Evolutionary conservation across 2,113 vertebrate species (phyloP).

Genomic region (Cebidichthys violaceus): DNA sequence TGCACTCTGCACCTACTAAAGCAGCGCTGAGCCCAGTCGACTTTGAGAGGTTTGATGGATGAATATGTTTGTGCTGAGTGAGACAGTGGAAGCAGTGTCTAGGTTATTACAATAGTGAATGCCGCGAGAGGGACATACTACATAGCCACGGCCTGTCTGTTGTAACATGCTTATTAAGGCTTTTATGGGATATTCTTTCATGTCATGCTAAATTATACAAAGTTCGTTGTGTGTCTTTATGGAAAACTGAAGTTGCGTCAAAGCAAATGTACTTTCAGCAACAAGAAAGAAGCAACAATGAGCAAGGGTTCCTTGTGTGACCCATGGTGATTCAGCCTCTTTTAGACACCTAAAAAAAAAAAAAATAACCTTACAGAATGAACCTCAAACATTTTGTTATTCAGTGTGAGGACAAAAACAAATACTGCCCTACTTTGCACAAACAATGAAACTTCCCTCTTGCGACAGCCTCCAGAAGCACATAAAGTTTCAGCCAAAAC

Average conservation of each 20-base stretch:
- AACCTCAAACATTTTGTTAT: slow-evolving; percentile 45
- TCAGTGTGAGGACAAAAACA: slow-evolving; percentile 16
- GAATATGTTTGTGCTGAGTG: slow-evolving; percentile 52
- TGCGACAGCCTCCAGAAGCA: slow-evolving; percentile 37
- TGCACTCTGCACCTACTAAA: slow-evolving; percentile 17
- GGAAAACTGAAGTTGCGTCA: slow-evolving; percentile 6
- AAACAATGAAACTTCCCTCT: slow-evolving; percentile 56
- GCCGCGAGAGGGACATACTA: not conserved
- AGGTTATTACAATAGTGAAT: slow-evolving; percentile 49
- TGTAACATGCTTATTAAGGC: slow-evolving; percentile 5
- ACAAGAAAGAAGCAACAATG: slow-evolving; percentile 24
- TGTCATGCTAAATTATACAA: slow-evolving; percentile 26
- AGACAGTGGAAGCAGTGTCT: slow-evolving; percentile 34
- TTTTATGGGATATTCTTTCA: slow-evolving; percentile 8
- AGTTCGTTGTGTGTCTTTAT: slow-evolving; percentile 2
- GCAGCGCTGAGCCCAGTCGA: slow-evolving; percentile 1
- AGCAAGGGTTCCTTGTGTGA: slow-evolving; percentile 7
- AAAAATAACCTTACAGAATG: slow-evolving; percentile 32
- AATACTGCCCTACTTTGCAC: slow-evolving; percentile 58
- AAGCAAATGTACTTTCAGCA: not conserved
- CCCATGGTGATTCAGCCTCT: slow-evolving; percentile 37
- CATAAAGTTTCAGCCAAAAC: slow-evolving; percentile 66
- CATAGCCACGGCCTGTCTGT: not conserved
- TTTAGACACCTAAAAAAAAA: slow-evolving; percentile 43
- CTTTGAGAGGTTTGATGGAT: slow-evolving; percentile 44